These are phyloP conservation scores for Chymomyza procnemis DNA, from an alignment of 2,888 invertebrate genomes.

Conservation along the genomic window DNA sequence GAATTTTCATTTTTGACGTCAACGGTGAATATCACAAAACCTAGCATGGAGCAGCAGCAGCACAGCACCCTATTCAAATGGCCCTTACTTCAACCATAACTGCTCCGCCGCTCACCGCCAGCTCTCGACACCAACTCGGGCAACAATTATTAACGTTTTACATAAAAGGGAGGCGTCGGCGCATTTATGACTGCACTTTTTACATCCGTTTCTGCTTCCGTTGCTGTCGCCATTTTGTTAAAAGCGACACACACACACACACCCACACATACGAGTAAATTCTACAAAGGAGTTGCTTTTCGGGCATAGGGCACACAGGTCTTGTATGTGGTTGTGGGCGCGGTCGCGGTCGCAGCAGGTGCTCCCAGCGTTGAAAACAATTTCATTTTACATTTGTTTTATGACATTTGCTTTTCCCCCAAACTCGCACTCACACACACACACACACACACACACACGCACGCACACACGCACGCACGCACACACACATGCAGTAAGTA, in stretches of 20 bases:
- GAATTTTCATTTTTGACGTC: constrained; percentile 53
- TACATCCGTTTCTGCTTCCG: constrained; percentile 69
- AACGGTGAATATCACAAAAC: constrained; percentile 4
- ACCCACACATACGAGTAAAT: constrained; percentile 2
- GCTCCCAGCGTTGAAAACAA: constrained; percentile 56
- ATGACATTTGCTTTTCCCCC: constrained; percentile 58
- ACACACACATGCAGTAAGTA: not conserved
- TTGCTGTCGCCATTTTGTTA: constrained; percentile 33
- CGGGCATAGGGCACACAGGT: constrained; percentile 48
- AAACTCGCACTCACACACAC: not conserved
- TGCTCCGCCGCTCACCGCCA: too few relatives aligned
- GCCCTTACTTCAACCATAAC: not conserved
- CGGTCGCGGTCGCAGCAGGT: not conserved
- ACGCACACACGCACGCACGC: not conserved
- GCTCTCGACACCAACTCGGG: constrained; percentile 8
- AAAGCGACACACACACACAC: constrained; percentile 41
- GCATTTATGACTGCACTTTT: constrained; percentile 72
- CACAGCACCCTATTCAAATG: not conserved
- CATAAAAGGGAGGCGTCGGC: constrained; percentile 58
- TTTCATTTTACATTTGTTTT: constrained; percentile 73
- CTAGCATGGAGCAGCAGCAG: not conserved
- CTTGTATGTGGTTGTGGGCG: constrained; percentile 42
- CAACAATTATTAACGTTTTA: constrained; percentile 70
- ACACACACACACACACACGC: constrained; percentile 4
- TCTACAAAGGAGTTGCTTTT: constrained; percentile 19